Evolutionary conservation across 2,888 invertebrate species (phyloP), one percentile per base, ranked within the genome.

Genomic region (Eupithecia pulchellata): DNA sequence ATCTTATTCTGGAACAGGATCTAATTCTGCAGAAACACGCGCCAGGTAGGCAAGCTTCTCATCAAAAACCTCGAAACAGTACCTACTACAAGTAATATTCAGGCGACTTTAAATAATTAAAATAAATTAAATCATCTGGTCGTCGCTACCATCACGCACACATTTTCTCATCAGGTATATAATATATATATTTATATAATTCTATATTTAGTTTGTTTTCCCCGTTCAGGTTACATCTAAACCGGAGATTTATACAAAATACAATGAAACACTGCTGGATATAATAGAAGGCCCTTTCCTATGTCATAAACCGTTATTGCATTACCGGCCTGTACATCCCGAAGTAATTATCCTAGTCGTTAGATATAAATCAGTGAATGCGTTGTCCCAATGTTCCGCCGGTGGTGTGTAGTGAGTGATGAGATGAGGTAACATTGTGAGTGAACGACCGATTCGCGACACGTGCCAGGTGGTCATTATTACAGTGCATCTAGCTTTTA

Each of bases 361-460:
- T 61, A 64, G 66, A 62, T 57, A 62, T 66, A 42, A 63, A 68
- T 71, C 64, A 72, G 39, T 66, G 63, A 60, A 66, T 68, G 66
- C 13, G 11, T 70, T n/a, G 52, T 71, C 66, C 66, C 68, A 64
- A 75, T 73, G 71, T 69, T 71, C 68, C 66, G 69, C 66, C 64
- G 69, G 76, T 52, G 61, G 61, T 74, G 20, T 32, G 47, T 20
- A 8, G 13, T 20, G 20, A 62, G 68, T 74, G 74, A 68, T n/a
- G 73, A 72, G 76, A 63, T 75, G 77, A 73, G 47, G 75, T 78
- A 81, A 78, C 77, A 66, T 65, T 68, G 34, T 69, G 78, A 84
- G 89, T 88, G 90, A 90, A 90, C 81, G 90, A 87, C 88, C 89
- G 85, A 91, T 89, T 89, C 82, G 88, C 84, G 85, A 82, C 88